phyloP scores from a whole-genome alignment of 2,113 vertebrate species.

The Laticauda colubrina region DNA sequence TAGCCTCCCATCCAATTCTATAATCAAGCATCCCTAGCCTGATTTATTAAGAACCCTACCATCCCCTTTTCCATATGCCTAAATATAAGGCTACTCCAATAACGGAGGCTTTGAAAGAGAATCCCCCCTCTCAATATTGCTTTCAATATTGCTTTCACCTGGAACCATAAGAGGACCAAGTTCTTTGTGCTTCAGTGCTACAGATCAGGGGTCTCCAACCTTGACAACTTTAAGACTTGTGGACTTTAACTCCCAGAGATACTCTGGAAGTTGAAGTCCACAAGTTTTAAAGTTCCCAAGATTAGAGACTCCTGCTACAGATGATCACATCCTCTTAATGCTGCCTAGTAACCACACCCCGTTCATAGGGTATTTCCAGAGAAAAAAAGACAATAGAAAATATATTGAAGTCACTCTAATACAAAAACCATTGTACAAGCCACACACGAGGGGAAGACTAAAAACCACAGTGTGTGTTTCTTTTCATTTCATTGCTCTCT shows the following conservation, averaged over 20 bases:
- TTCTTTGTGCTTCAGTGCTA: not conserved
- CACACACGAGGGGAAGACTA: not conserved
- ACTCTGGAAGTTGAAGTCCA: too few relatives aligned
- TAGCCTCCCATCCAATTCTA: not conserved
- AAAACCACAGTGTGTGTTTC: not conserved
- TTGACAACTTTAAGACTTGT: too few relatives aligned
- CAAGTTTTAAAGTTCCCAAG: too few relatives aligned
- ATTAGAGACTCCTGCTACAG: not conserved
- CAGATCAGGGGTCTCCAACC: too few relatives aligned
- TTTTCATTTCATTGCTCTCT: not conserved
- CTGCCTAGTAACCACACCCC: not conserved
- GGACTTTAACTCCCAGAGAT: too few relatives aligned
- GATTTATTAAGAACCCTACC: constrained; percentile 22
- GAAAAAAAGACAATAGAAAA: not conserved
- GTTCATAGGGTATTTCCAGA: not conserved
- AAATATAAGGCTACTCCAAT: constrained; percentile 60
- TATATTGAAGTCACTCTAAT: not conserved
- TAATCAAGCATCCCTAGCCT: constrained; percentile 22
- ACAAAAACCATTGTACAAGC: not conserved
- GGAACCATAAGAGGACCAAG: constrained; percentile 13
- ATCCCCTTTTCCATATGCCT: constrained; percentile 35
- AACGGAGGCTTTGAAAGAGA: constrained; percentile 10
- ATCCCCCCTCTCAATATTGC: constrained; percentile 1
- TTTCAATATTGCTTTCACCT: constrained; percentile 50
- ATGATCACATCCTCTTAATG: not conserved